These are phyloP conservation scores for Thunnus thynnus DNA, from an alignment of 2,113 vertebrate genomes.

Conservation along the genomic window DNA sequence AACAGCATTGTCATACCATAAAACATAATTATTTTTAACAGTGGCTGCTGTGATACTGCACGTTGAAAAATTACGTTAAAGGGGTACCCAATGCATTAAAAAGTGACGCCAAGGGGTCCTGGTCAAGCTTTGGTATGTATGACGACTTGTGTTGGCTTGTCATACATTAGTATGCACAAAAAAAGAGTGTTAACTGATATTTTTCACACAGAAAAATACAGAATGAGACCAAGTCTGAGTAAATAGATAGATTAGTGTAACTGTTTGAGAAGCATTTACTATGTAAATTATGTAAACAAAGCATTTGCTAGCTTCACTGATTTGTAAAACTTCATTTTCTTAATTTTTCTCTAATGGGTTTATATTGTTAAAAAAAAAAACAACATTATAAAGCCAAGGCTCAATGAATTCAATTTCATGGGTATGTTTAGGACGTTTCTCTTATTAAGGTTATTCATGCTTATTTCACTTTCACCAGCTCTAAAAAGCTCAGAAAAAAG, in stretches of 20 bases:
- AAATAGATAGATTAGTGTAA: not conserved
- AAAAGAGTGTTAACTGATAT: not conserved
- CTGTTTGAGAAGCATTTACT: not conserved
- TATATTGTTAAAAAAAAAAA: conserved; percentile 18
- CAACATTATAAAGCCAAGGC: conserved; percentile 28
- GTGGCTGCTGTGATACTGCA: too few species aligned
- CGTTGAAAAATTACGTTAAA: too few species aligned
- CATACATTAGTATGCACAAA: not conserved
- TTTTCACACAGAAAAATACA: not conserved
- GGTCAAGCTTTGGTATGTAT: too few species aligned
- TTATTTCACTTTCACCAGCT: conserved; percentile 34
- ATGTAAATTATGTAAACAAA: conserved; percentile 5
- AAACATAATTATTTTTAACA: too few species aligned
- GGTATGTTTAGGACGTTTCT: conserved; percentile 50
- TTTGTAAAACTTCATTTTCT: conserved; percentile 35
- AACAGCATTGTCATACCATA: too few species aligned
- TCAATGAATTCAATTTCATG: conserved; percentile 64
- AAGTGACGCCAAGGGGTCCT: too few species aligned
- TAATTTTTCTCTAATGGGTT: conserved; percentile 47
- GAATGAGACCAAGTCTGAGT: conserved; percentile 4
- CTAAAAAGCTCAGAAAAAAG: conserved; percentile 29
- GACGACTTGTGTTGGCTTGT: not conserved
- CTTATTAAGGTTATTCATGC: conserved; percentile 14
- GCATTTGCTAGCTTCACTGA: conserved; percentile 36
- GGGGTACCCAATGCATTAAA: too few species aligned